Evolutionary conservation across 2,888 invertebrate species (phyloP).

Genomic region (Anorthoa munda): DNA sequence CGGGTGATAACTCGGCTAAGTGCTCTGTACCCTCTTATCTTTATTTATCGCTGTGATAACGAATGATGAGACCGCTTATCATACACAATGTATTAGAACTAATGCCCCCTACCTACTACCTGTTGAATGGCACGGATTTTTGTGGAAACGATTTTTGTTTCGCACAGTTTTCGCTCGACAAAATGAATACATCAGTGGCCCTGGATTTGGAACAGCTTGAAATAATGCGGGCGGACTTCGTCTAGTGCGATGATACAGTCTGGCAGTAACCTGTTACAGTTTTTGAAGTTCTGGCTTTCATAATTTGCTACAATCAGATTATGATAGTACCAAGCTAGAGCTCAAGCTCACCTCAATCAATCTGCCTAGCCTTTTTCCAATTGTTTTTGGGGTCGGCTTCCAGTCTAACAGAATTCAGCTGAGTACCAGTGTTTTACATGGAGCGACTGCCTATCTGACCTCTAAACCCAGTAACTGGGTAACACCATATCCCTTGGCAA

Average conservation of each 20-base stretch:
- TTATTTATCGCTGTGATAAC: conserved; percentile 80
- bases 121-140: conserved; percentile 56
- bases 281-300: neutral
- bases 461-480: too few species aligned
- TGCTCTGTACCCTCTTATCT: conserved; percentile 80
- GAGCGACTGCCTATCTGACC: too few species aligned
- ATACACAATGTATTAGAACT: conserved; percentile 71
- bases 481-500: too few species aligned
- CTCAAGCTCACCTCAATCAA: too few species aligned
- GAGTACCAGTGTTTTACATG: too few species aligned
- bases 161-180: neutral
- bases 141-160: conserved; percentile 27
- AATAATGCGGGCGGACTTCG: neutral
- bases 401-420: too few species aligned
- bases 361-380: too few species aligned
- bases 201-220: neutral
- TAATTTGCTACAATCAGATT: neutral
- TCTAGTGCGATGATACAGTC: neutral
- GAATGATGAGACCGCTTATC: conserved; percentile 78
- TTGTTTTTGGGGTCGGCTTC: too few species aligned
- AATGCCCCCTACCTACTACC: conserved; percentile 60
- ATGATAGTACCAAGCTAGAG: too few species aligned
- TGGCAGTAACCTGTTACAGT: neutral
- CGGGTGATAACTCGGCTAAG: conserved; percentile 80
- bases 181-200: neutral